These are phyloP conservation scores for Actinostola sp. DNA, from an alignment of 92 coral and sea anemone species.

Conservation along the genomic window DNA sequence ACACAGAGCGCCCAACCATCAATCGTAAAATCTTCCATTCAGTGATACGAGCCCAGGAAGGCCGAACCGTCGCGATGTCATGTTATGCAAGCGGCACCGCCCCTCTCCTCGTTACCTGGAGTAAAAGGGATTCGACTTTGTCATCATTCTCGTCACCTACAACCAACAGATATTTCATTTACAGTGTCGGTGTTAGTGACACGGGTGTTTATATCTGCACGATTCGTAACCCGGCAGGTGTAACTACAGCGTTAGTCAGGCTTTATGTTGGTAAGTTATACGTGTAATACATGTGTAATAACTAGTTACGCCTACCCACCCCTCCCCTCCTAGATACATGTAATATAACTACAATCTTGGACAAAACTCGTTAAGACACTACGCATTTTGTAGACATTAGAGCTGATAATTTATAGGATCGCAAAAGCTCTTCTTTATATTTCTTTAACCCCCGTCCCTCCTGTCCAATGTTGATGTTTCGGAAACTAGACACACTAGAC, in stretches of 20 bases:
- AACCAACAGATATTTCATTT: neutral
- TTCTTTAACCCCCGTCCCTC: too few species aligned
- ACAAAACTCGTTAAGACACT: too few species aligned
- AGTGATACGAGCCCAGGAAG: conserved; percentile 50
- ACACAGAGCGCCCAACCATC: conserved; percentile 66
- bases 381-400: too few species aligned
- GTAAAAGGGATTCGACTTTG: conserved; percentile 36
- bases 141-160: neutral
- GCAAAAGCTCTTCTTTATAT: too few species aligned
- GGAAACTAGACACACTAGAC: too few species aligned
- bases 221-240: conserved; percentile 85
- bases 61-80: conserved; percentile 32
- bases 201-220: conserved; percentile 73
- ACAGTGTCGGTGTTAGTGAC: conserved; percentile 50
- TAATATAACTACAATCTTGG: too few species aligned
- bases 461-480: too few species aligned
- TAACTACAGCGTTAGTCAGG: conserved; percentile 30
- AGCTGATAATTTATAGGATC: too few species aligned
- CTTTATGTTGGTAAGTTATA: conserved; percentile 61
- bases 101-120: conserved; percentile 69
- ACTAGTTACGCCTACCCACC: too few species aligned
- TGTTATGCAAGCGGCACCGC: conserved; percentile 61
- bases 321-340: too few species aligned
- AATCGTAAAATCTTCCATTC: conserved; percentile 35
- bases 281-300: neutral